Evolutionary conservation across 2,113 vertebrate genomes (phyloP), one percentile per base, ranked within the genome.

Genomic region (Hippocampus mohnikei): DNA sequence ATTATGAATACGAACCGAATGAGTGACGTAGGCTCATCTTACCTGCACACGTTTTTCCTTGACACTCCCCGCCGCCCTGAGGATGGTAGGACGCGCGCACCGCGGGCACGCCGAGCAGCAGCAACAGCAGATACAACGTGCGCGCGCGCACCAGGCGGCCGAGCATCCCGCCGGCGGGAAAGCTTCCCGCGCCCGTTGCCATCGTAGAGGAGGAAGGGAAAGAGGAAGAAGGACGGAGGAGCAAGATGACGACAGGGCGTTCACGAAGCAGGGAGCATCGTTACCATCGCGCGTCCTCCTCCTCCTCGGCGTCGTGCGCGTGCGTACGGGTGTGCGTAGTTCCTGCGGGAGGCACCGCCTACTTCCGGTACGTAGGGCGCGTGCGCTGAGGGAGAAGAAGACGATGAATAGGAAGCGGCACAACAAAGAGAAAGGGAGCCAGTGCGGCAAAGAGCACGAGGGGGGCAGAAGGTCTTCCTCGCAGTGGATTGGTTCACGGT

Each of bases 31-130:
- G 42, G 42, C 42, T 10, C 42, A 61, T 42, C 78, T 83, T 87
- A 93, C 93, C 93, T 92, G 92, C 89, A 81, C 93, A 94, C 82
- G 92, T 90, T 81, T 92, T 92, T 81, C 88, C 89, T 72, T 80
- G 86, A 81, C 92, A 91, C 82, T 91, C 93, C n/a, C 88, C 84
- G 88, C 87, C 83, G 87, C 91, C 88, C 79, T 91, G 80, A 0
- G 90, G 91, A 64, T 87, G 76, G 0, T 93, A 92, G 0, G 93
- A 93, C 41, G 89, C 91, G 15, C 81, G 87, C 55, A 77, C 87
- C 70, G 82, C 84, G 65, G 86, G 88, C 78, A 88, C 83, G 33
- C 81, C 59, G 66, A 82, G 82, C 84, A 77, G 91, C 87, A 81
- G 78, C 0, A 76, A 90, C 87, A 81, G 78, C 0, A 81, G 80